phyloP scores from a whole-genome alignment of 2,113 vertebrate species.

The Gymnarchus niloticus region DNA sequence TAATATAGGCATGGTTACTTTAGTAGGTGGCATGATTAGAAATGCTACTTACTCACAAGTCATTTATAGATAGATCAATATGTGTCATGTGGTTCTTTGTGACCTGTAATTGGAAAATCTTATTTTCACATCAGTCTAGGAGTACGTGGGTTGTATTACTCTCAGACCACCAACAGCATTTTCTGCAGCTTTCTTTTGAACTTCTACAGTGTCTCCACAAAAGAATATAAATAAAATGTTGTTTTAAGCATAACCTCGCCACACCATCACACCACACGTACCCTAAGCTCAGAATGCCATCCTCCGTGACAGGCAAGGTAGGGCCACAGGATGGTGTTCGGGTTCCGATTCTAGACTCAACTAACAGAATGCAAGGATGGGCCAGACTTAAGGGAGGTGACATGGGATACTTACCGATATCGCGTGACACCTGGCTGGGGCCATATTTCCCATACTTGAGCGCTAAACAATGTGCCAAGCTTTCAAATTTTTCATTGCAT shows the following conservation, averaged over 20 bases:
- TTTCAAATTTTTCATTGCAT: too few relatives aligned
- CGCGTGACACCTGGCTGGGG: background rate
- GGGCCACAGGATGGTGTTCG: background rate
- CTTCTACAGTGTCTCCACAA: background rate
- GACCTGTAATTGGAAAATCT: background rate
- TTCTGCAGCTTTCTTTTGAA: constrained; percentile 1
- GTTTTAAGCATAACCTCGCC: background rate
- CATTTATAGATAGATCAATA: constrained; percentile 12
- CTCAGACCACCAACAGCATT: background rate
- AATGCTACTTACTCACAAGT: constrained; percentile 47
- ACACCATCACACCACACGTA: background rate
- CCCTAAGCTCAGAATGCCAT: background rate
- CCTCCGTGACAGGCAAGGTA: background rate
- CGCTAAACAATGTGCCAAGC: too few relatives aligned
- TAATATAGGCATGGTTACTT: constrained; percentile 36
- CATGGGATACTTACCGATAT: background rate
- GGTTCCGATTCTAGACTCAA: background rate
- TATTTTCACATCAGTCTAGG: background rate
- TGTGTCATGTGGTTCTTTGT: background rate
- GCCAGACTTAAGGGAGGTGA: background rate
- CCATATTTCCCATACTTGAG: background rate
- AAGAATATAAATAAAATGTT: background rate
- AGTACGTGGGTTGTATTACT: background rate
- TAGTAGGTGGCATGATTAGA: constrained; percentile 28
- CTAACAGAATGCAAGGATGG: background rate